These are phyloP conservation scores for Sinotaia quadrata DNA, from an alignment of 2,888 invertebrate genomes.

Conservation along the genomic window DNA sequence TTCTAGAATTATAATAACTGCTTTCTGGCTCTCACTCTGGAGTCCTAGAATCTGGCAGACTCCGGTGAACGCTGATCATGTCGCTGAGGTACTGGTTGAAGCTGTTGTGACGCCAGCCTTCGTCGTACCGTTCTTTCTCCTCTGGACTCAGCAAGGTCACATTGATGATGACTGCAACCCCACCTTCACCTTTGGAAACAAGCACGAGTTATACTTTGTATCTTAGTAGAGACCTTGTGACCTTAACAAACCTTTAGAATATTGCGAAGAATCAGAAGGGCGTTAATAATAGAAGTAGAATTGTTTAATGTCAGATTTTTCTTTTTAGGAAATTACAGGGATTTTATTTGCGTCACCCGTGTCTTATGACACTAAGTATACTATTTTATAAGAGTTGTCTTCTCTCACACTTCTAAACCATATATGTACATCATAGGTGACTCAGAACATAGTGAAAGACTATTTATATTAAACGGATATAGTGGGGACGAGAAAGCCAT, in stretches of 20 bases:
- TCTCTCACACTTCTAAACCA: too few species aligned
- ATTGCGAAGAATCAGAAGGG: background rate
- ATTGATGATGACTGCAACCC: slow-evolving; percentile 17
- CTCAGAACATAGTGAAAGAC: too few species aligned
- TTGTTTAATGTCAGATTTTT: background rate
- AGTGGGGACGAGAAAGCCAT: too few species aligned
- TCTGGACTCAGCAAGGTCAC: slow-evolving; percentile 11
- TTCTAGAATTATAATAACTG: too few species aligned
- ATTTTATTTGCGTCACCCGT: too few species aligned
- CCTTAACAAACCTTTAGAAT: background rate
- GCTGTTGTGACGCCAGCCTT: slow-evolving; percentile 32
- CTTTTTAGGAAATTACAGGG: too few species aligned
- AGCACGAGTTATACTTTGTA: background rate
- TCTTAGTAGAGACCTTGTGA: background rate
- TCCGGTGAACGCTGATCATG: slow-evolving; percentile 31
- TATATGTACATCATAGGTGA: too few species aligned
- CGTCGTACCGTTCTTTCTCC: slow-evolving; percentile 22
- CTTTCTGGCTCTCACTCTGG: slow-evolving; percentile 26
- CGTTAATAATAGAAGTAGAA: background rate
- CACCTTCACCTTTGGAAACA: slow-evolving; percentile 25
- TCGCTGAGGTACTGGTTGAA: slow-evolving; percentile 39
- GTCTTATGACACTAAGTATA: too few species aligned
- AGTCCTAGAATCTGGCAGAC: slow-evolving; percentile 28
- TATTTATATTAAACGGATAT: too few species aligned
- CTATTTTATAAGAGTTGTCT: too few species aligned